Evolutionary conservation across 2,113 vertebrate species (phyloP).

Genomic region (Zapornia atra): DNA sequence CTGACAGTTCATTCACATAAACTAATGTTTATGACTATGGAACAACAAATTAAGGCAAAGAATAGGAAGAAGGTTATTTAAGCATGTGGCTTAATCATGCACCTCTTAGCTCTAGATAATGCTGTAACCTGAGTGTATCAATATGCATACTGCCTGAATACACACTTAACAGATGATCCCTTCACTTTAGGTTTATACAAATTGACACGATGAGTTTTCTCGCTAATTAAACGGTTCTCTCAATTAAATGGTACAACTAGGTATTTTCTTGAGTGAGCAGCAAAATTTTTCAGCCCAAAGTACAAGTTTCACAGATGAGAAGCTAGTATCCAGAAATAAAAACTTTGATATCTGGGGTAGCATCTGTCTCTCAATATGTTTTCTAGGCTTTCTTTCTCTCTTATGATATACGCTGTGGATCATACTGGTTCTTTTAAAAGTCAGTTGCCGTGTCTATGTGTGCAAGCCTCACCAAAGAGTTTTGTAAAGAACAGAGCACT

Average conservation of each 20-base stretch:
- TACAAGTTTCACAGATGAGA: not conserved
- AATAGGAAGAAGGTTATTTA: not conserved
- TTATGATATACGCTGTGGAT: not conserved
- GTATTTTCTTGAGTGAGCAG: not conserved
- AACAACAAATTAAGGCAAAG: not conserved
- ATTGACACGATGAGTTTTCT: not conserved
- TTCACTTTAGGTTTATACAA: not conserved
- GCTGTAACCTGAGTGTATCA: not conserved
- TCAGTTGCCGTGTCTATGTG: not conserved
- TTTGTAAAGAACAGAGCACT: constrained; percentile 21
- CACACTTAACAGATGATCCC: not conserved
- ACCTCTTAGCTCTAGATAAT: not conserved
- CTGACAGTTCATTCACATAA: not conserved
- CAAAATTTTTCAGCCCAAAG: not conserved
- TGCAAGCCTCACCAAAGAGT: constrained; percentile 31
- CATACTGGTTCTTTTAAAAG: constrained; percentile 14
- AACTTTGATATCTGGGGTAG: constrained; percentile 11
- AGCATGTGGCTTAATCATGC: not conserved
- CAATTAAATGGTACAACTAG: not conserved
- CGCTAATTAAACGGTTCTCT: not conserved
- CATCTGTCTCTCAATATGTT: constrained; percentile 49
- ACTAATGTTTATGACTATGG: not conserved
- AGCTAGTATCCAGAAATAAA: constrained; percentile 32
- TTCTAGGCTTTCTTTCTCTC: not conserved
- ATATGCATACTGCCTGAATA: not conserved